Percentiles rank a stretch among this genome's conserved stretches.
phyloP scores from a whole-genome alignment of 2,113 vertebrate species.

The Archocentrus centrarchus region DNA sequence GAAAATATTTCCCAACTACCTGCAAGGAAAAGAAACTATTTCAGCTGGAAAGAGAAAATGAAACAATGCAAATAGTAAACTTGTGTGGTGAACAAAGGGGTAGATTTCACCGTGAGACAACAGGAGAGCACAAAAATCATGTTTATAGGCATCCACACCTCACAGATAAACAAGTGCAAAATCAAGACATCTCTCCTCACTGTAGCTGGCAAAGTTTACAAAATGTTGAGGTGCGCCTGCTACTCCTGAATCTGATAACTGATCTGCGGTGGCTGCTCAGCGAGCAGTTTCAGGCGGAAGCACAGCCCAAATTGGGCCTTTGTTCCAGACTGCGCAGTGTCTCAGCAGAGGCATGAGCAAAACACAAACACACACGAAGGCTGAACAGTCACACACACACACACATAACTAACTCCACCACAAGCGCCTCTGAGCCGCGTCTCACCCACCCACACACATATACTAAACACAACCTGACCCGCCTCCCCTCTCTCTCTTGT shows the following conservation, averaged over 20 bases:
- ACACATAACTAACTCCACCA: slow-evolving; percentile 65
- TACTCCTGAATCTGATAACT: slow-evolving; percentile 15
- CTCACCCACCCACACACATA: slow-evolving; percentile 67
- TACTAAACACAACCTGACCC: slow-evolving; percentile 71
- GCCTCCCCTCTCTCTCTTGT: slow-evolving; percentile 52
- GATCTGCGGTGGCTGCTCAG: slow-evolving; percentile 49
- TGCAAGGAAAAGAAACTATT: neutral
- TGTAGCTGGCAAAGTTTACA: neutral
- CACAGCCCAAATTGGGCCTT: slow-evolving; percentile 56
- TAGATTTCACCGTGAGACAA: slow-evolving; percentile 10
- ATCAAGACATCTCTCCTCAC: neutral
- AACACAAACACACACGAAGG: slow-evolving; percentile 73
- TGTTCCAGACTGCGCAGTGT: slow-evolving; percentile 62
- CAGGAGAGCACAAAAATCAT: neutral
- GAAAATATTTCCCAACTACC: no score
- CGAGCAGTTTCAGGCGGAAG: slow-evolving; percentile 59
- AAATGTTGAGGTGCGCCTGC: slow-evolving; percentile 37
- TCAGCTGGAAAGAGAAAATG: neutral
- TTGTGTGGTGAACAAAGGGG: slow-evolving; percentile 1
- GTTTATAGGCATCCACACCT: slow-evolving; percentile 17
- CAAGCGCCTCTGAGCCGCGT: slow-evolving; percentile 71
- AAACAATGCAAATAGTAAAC: slow-evolving; percentile 15
- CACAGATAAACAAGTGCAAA: slow-evolving; percentile 19
- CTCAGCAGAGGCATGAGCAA: slow-evolving; percentile 60
- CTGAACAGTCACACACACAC: slow-evolving; percentile 40